A percentile compares a stretch with the other conserved stretches of the same genome.
phyloP scores from a whole-genome alignment of 2,888 invertebrate species.

The Nemotelus pantherinus region DNA sequence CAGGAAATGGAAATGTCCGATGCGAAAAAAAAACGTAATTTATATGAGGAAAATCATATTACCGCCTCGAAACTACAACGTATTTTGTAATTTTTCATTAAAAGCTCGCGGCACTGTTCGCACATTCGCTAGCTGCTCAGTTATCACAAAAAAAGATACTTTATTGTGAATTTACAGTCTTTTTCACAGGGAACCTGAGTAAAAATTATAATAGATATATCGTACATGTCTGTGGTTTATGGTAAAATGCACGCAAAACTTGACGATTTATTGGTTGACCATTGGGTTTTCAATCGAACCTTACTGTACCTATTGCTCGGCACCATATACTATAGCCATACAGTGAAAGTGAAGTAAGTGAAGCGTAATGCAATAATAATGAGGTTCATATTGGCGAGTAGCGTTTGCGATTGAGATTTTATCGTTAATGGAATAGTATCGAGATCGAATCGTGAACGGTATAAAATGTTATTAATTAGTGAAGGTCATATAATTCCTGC shows the following conservation, averaged over 20 bases:
- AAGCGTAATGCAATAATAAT: conserved; percentile 31
- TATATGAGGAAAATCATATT: conserved; percentile 24
- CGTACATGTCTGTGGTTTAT: conserved; percentile 32
- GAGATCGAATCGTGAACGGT: conserved; percentile 16
- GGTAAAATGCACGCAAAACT: conserved; percentile 41
- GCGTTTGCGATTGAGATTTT: background rate
- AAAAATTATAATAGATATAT: conserved; percentile 13
- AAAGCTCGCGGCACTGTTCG: background rate
- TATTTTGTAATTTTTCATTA: conserved; percentile 36
- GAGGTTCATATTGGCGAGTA: background rate
- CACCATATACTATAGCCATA: no score
- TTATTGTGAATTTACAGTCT: background rate
- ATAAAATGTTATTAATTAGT: background rate
- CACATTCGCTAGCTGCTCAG: no score
- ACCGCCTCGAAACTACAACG: conserved; percentile 1
- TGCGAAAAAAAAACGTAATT: background rate
- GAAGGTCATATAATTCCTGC: conserved; percentile 5
- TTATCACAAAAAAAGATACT: no score
- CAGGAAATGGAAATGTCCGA: conserved; percentile 12
- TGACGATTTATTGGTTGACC: background rate
- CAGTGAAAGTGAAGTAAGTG: conserved; percentile 36
- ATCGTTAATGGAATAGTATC: conserved; percentile 14
- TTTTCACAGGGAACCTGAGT: background rate
- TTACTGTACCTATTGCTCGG: no score
- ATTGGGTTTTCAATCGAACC: background rate